Evolutionary conservation across 2,113 vertebrate species (phyloP), one percentile per base, ranked within the genome.

Genomic region (Tyrannus savana): DNA sequence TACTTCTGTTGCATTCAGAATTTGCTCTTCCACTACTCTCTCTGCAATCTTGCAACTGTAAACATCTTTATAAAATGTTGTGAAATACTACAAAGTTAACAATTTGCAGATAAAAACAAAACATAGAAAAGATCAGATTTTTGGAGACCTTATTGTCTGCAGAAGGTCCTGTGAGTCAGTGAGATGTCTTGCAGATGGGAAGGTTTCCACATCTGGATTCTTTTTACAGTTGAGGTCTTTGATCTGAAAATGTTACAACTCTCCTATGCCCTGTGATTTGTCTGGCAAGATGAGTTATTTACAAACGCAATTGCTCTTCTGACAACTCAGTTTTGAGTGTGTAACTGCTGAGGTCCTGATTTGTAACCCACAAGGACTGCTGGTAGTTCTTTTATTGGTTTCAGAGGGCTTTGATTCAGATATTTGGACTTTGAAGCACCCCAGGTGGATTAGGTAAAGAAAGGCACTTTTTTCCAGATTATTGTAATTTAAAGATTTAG

Each of bases 401-500:
- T 89, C 81, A 74, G 35, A 74, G 60, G 47, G 49, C 84, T 93
- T 94, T 96, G 66, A 77, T 87, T 93, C 79, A 89, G 47, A 13
- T 94, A 64, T 19, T 87, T 85, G 67, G 58, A 39, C 89, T 92
- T 92, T 82, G 81, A 95, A 93, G 64, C 56, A 46, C 53, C 53
- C 62, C 64, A 13, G 59, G 58, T 87, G 60, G 77, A 88, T 88
- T 59, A 84, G 83, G 39, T 60, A 30, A 52, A 81, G 79, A 85
- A 90, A 84, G 8, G 4, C 35, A 5, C 35, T 5, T 28, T 79
- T 93, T 80, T 87, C 41, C 41, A 93, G 87, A 66, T 39, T 10
- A 71, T 97, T 97, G 44, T 87, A 74, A 91, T 85, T 94, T 91
- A 91, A 97, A 94, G 41, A 95, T 80, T 96, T 92, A 84, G 73